Evolutionary conservation across 2,797 vertebrate genomes (phyloP), one percentile per base, ranked within the genome.

Genomic region (Poecilia velifera): DNA sequence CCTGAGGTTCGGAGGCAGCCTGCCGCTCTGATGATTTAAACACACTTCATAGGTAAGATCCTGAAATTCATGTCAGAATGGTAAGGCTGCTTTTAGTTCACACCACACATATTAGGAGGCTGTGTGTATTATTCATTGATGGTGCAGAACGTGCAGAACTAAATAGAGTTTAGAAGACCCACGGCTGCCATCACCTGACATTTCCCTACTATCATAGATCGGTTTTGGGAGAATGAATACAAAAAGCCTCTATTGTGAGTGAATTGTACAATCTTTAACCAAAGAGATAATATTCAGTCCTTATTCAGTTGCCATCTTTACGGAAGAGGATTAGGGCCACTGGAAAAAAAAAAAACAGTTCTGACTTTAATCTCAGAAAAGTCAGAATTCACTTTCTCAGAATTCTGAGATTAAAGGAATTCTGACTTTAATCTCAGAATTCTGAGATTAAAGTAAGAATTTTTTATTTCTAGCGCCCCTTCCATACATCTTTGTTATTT

Each of bases 21-120:
- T 86, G 77, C 84, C 86, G 84, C 82, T 80, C 88, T 79, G 76
- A 90, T 91, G 91, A 84, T 92, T 88, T 91, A 86, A 91, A 75
- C 78, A 80, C 57, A 78, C 76, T 85, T 88, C 80, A 70, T 51
- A 62, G 92, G 93, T 92, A 87, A 94, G 92, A 88, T 83, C 51
- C 53, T 59, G 28, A 28, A 59, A 59, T 59, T 5, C 57, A 16
- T 59, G 28, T 6, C 13, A 59, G 36, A 18, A 43, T 71, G 2
- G 53, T 82, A 64, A 43, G 72, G 72, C 83, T 70, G 75, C 13
- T 57, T n/a, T 79, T 68, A 72, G 47, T 77, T 78, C 45, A 75
- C 45, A 41, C 66, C 70, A 14, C 68, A 18, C 73, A 13, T 3
- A 31, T 68, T 41, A 13, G 72, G 3, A 16, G 70, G 10, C 66